Percentiles rank a stretch among this genome's conserved stretches.
Conservation (phyloP, 2,888 invertebrate species). For the Lasioglossum pauxillum region DNA sequence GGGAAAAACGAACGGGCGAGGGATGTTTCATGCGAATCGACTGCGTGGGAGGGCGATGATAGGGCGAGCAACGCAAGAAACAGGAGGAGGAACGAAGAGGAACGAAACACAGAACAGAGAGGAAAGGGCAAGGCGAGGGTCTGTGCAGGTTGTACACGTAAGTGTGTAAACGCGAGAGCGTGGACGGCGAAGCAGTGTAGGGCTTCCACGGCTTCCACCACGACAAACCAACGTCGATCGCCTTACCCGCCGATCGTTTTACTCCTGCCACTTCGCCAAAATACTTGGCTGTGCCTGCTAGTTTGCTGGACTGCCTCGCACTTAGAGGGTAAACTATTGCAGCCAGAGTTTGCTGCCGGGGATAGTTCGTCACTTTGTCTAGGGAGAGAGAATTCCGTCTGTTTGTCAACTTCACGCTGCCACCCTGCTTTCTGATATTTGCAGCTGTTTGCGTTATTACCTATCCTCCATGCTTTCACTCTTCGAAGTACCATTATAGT, state of each 20-base stretch:
- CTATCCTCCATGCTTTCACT: background rate
- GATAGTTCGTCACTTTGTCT: conserved; percentile 8
- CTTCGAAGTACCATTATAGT: background rate
- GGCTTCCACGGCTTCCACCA: conserved; percentile 83
- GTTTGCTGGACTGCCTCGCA: conserved; percentile 39
- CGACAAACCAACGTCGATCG: conserved; percentile 84
- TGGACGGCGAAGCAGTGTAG: conserved; percentile 73
- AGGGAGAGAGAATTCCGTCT: background rate
- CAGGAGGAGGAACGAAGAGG: conserved; percentile 28
- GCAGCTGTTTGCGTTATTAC: background rate
- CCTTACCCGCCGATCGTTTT: conserved; percentile 83
- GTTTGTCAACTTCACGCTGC: conserved; percentile 1
- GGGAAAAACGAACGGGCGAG: conserved; percentile 1
- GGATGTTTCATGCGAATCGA: conserved; percentile 4
- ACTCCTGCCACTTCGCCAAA: conserved; percentile 80
- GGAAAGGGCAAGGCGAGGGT: conserved; percentile 64
- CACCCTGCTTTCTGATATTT: background rate
- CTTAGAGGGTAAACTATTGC: conserved; percentile 18
- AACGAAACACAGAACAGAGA: conserved; percentile 14
- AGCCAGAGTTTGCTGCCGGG: background rate
- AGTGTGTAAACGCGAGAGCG: conserved; percentile 66
- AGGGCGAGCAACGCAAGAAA: conserved; percentile 26
- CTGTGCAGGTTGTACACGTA: conserved; percentile 52
- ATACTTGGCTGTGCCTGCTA: conserved; percentile 71
- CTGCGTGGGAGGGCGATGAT: conserved; percentile 10